These are phyloP conservation scores for Aelia acuminata DNA, from an alignment of 2,888 invertebrate species.

Conservation along the genomic window DNA sequence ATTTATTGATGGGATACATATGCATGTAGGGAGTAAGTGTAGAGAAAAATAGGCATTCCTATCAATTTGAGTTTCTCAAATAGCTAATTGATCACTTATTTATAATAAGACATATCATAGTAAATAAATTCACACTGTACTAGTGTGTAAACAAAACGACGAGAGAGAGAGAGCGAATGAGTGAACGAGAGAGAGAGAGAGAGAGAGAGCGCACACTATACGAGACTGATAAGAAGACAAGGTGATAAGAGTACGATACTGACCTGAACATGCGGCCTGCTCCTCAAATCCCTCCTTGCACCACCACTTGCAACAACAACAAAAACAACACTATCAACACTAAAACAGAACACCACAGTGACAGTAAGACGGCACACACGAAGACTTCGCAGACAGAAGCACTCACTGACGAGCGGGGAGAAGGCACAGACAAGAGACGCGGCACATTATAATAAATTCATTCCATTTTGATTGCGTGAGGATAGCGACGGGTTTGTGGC, in stretches of 20 bases:
- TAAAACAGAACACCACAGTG: neutral
- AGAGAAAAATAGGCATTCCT: no score
- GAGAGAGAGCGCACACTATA: constrained; percentile 9
- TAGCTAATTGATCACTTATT: no score
- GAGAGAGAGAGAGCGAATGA: neutral
- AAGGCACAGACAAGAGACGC: neutral
- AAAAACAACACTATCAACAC: neutral
- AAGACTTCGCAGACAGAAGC: no score
- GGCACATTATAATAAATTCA: constrained; percentile 53
- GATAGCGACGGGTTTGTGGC: constrained; percentile 52
- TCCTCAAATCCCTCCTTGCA: no score
- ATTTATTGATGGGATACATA: no score
- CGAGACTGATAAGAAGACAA: constrained; percentile 12
- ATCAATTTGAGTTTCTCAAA: neutral
- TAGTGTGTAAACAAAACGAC: neutral
- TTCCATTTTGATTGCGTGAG: constrained; percentile 57
- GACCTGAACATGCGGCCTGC: constrained; percentile 42
- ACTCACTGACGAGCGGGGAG: constrained; percentile 4
- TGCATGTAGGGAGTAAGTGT: no score
- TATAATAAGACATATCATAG: no score
- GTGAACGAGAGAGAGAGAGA: constrained; percentile 9
- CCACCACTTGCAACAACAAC: constrained; percentile 8
- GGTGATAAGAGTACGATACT: neutral
- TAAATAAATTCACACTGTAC: no score
- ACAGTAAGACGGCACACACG: neutral